These are phyloP conservation scores for Hyposmocoma kahamanoa DNA, from an alignment of 1,140 invertebrate genomes.

Conservation along the genomic window DNA sequence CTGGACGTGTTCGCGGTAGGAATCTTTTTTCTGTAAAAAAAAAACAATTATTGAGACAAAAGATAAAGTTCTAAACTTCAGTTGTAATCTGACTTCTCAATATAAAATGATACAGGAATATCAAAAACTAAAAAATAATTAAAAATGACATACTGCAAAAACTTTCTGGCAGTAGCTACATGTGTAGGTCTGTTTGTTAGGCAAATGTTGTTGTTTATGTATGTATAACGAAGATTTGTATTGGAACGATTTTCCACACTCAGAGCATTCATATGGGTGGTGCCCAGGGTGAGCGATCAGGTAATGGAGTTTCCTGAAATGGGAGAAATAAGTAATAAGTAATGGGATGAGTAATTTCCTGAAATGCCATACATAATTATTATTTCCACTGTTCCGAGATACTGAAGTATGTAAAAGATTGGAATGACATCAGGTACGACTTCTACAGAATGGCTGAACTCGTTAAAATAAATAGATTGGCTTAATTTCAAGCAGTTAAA, in stretches of 20 bases:
- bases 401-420: too few relatives aligned
- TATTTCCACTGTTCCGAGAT: too few relatives aligned
- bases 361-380: too few relatives aligned
- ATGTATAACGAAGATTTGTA: slow-evolving; percentile 67
- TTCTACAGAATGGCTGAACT: too few relatives aligned
- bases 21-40: slow-evolving; percentile 66
- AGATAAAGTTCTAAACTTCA: neutral
- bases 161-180: slow-evolving; percentile 59
- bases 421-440: too few relatives aligned
- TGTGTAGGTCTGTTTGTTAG: slow-evolving; percentile 51
- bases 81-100: too few relatives aligned
- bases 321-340: neutral
- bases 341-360: neutral
- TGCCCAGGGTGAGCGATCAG: slow-evolving; percentile 55
- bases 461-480: too few relatives aligned
- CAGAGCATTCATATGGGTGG: slow-evolving; percentile 51
- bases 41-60: neutral
- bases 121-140: too few relatives aligned
- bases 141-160: slow-evolving; percentile 44
- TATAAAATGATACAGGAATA: too few relatives aligned
- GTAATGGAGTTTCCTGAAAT: slow-evolving; percentile 60
- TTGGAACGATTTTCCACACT: slow-evolving; percentile 64
- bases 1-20: slow-evolving; percentile 73
- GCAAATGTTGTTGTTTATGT: slow-evolving; percentile 55
- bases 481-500: too few relatives aligned